These are phyloP conservation scores for Graphium colonna DNA, from an alignment of 2,888 invertebrate genomes.

Conservation along the genomic window DNA sequence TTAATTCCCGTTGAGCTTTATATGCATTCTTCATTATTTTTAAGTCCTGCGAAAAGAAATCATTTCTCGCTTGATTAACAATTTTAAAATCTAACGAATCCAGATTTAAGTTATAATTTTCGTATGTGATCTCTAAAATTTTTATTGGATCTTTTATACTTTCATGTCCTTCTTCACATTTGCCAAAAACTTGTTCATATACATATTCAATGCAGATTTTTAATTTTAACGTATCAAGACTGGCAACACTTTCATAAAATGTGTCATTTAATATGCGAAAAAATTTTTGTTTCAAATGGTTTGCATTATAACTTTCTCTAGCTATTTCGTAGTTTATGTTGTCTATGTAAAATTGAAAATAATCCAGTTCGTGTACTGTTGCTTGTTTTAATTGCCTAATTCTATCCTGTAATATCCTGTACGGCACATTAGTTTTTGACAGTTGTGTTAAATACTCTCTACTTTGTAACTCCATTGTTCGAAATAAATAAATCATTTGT, in stretches of 20 bases:
- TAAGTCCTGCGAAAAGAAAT: constrained; percentile 67
- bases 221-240: constrained; percentile 59
- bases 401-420: constrained; percentile 49
- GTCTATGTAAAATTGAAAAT: constrained; percentile 69
- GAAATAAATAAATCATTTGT: constrained; percentile 65
- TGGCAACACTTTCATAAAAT: constrained; percentile 67
- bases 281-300: constrained; percentile 62
- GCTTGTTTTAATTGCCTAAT: constrained; percentile 55
- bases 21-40: constrained; percentile 67
- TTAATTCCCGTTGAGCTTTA: constrained; percentile 61
- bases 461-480: constrained; percentile 70
- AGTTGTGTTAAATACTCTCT: constrained; percentile 67
- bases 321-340: constrained; percentile 53
- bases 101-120: constrained; percentile 64
- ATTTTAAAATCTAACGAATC: constrained; percentile 67
- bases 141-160: constrained; percentile 68
- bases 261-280: constrained; percentile 60
- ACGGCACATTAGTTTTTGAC: constrained; percentile 59
- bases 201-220: constrained; percentile 73
- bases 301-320: constrained; percentile 61
- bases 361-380: constrained; percentile 61
- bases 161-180: constrained; percentile 71
- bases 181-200: constrained; percentile 69
- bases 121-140: constrained; percentile 69
- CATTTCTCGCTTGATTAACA: constrained; percentile 63